Evolutionary conservation across 1,140 invertebrate species (phyloP).

Genomic region (Drosophila auraria): DNA sequence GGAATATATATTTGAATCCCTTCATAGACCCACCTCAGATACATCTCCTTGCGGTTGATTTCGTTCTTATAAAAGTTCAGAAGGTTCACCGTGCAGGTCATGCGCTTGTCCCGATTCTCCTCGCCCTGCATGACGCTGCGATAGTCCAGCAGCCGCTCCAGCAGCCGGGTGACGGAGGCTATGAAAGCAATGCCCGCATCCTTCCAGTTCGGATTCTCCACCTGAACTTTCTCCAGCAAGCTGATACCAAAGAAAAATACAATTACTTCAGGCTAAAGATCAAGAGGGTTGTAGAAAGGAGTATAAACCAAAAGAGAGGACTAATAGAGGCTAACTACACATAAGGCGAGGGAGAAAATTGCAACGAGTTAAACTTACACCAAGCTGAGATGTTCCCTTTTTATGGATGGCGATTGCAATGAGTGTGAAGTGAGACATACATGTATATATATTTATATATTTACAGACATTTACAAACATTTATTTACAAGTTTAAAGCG

Average conservation of each 20-base stretch:
- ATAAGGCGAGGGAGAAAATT: constrained; percentile 34
- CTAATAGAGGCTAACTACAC: constrained; percentile 22
- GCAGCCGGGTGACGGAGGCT: constrained; percentile 93
- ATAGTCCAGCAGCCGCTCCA: constrained; percentile 96
- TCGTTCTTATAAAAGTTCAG: constrained; percentile 99
- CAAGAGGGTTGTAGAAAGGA: neutral
- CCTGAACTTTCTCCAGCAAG: constrained; percentile 93
- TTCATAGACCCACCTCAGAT: constrained; percentile 88
- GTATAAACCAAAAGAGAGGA: neutral
- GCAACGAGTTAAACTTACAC: constrained; percentile 89
- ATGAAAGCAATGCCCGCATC: constrained; percentile 96
- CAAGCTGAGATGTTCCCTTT: constrained; percentile 95
- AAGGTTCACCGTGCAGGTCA: constrained; percentile 98
- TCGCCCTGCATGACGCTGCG: constrained; percentile 96
- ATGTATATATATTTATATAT: constrained; percentile 55
- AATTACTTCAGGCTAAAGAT: neutral
- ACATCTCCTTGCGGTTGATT: constrained; percentile 98
- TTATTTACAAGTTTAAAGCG: constrained; percentile 14
- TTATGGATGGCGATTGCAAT: constrained; percentile 79
- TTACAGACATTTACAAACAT: constrained; percentile 56
- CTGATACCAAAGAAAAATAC: constrained; percentile 85
- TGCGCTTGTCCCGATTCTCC: constrained; percentile 96
- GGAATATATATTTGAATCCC: neutral
- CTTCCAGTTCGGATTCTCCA: constrained; percentile 94
- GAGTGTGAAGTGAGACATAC: constrained; percentile 73